Evolutionary conservation across 1,140 invertebrate species (phyloP).

Genomic region (Popillia japonica): DNA sequence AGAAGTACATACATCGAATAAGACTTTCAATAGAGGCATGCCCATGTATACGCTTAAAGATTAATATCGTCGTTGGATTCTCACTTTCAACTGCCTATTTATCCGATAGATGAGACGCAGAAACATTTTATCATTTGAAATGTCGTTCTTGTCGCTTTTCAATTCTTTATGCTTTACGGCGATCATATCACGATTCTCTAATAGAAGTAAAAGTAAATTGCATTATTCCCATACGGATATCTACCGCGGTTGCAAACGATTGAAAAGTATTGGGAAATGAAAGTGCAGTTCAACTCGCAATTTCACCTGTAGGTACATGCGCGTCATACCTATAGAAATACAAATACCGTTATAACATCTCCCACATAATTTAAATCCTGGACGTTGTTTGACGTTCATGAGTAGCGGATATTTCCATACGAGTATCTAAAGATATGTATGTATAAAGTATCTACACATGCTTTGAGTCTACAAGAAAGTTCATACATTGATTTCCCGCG

Average conservation of each 20-base stretch:
- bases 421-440: neutral
- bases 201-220: constrained; percentile 24
- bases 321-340: neutral
- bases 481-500: neutral
- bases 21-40: no score
- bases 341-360: neutral
- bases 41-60: no score
- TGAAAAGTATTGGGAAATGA: constrained; percentile 24
- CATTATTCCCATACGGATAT: neutral
- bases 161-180: neutral
- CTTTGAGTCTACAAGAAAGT: neutral
- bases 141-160: neutral
- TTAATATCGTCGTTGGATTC: neutral
- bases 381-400: neutral
- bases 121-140: neutral
- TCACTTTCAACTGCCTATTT: neutral
- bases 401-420: neutral
- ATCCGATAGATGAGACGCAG: neutral
- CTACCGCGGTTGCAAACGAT: neutral
- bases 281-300: constrained; percentile 14
- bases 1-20: no score
- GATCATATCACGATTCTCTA: neutral
- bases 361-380: constrained; percentile 18
- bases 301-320: constrained; percentile 17
- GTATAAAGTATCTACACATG: neutral